phyloP scores from a whole-genome alignment of 2,797 vertebrate genomes.

The Danio choprae region DNA sequence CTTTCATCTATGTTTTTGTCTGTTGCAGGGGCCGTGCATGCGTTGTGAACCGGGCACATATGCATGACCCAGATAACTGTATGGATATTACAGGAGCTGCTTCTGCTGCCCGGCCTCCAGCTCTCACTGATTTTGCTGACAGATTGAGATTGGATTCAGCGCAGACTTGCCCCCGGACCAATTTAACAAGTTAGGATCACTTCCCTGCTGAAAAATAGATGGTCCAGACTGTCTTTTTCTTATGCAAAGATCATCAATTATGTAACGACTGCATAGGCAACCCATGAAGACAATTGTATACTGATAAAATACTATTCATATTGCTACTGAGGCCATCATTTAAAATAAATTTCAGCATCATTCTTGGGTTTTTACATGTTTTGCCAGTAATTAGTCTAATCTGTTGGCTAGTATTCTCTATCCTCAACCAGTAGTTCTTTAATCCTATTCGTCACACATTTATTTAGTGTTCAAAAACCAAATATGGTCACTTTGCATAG shows the following conservation, averaged over 20 bases:
- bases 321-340: too few relatives aligned
- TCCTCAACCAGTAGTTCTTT: too few relatives aligned
- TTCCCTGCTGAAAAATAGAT: not conserved
- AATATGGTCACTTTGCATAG: too few relatives aligned
- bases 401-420: too few relatives aligned
- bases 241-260: not conserved
- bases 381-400: too few relatives aligned
- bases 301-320: too few relatives aligned
- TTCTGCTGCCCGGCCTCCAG: not conserved
- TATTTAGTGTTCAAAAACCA: too few relatives aligned
- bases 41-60: constrained; percentile 11
- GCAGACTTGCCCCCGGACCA: constrained; percentile 23
- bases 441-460: too few relatives aligned
- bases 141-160: constrained; percentile 21
- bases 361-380: too few relatives aligned
- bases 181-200: constrained; percentile 27
- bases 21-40: constrained; percentile 1
- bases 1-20: not conserved
- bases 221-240: too few relatives aligned
- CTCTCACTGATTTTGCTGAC: constrained; percentile 23
- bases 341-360: too few relatives aligned
- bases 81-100: constrained; percentile 8
- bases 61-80: constrained; percentile 6
- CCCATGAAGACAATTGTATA: not conserved
- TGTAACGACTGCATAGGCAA: not conserved